These are phyloP conservation scores for Brachirus orientalis DNA, from an alignment of 2,113 vertebrate genomes.

Conservation along the genomic window DNA sequence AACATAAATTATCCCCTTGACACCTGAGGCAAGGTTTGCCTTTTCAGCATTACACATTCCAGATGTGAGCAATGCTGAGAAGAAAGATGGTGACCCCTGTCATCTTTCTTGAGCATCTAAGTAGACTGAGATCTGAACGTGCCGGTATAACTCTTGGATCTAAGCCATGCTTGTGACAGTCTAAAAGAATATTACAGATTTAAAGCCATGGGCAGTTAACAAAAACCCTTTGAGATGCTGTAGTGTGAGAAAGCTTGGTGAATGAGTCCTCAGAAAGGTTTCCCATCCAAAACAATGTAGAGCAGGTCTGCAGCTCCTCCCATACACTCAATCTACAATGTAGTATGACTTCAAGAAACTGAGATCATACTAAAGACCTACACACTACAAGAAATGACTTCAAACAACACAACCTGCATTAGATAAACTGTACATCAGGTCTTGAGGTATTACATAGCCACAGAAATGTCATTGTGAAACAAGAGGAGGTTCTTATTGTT, in stretches of 20 bases:
- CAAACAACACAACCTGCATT: conserved; percentile 46
- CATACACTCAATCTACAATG: conserved; percentile 13
- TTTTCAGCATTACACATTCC: conserved; percentile 62
- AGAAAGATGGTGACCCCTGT: conserved; percentile 58
- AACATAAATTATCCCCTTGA: conserved; percentile 59
- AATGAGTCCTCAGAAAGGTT: conserved; percentile 42
- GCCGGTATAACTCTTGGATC: conserved; percentile 51
- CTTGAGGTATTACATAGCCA: conserved; percentile 44
- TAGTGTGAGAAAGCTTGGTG: conserved; percentile 57
- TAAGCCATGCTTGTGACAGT: conserved; percentile 52
- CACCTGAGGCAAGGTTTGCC: conserved; percentile 53
- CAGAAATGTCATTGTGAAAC: conserved; percentile 58
- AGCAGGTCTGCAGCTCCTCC: conserved; percentile 40
- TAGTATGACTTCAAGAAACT: conserved; percentile 47
- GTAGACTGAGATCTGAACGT: conserved; percentile 42
- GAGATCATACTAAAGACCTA: conserved; percentile 53
- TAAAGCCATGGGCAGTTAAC: conserved; percentile 59
- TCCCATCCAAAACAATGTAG: conserved; percentile 39
- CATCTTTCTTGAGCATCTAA: conserved; percentile 57
- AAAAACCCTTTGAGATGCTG: conserved; percentile 34
- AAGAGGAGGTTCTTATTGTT: conserved; percentile 61
- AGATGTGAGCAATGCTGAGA: conserved; percentile 66
- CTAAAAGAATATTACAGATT: conserved; percentile 72
- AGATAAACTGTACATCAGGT: conserved; percentile 47
- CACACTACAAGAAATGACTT: conserved; percentile 41